Evolutionary conservation across 2,113 vertebrate genomes (phyloP).

Genomic region (Muntiacus reevesi): DNA sequence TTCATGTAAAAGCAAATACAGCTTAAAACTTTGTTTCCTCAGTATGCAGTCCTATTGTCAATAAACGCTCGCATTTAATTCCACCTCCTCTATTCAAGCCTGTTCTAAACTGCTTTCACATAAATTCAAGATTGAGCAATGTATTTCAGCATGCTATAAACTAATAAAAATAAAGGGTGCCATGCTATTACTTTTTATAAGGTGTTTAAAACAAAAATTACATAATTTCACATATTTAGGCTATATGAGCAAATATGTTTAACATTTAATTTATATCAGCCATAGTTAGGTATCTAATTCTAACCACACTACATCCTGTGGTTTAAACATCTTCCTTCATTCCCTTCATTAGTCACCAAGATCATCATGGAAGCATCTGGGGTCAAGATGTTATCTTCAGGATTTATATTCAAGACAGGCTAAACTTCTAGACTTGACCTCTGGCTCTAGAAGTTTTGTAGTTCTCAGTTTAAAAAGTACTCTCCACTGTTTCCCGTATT

Average conservation of each 20-base stretch:
- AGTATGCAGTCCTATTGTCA: neutral
- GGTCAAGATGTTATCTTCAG: neutral
- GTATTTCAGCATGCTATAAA: constrained; percentile 24
- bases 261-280: constrained; percentile 19
- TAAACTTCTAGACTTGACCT: neutral
- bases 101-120: constrained; percentile 27
- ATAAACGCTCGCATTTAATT: constrained; percentile 4
- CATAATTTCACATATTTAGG: constrained; percentile 41
- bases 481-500: neutral
- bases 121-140: constrained; percentile 23
- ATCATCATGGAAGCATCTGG: neutral
- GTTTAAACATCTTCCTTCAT: constrained; percentile 12
- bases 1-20: constrained; percentile 23
- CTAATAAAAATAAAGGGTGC: constrained; percentile 42
- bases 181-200: constrained; percentile 43
- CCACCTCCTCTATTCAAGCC: neutral
- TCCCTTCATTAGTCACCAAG: neutral
- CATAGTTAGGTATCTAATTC: neutral
- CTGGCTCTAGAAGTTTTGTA: neutral
- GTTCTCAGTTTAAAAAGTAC: neutral
- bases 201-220: constrained; percentile 54
- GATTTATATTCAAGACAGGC: neutral
- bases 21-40: constrained; percentile 16
- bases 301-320: neutral
- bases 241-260: constrained; percentile 8